A percentile compares a stretch with the other conserved stretches of the same genome.
Evolutionary conservation across 1,140 invertebrate genomes (phyloP).

Genomic region (Aphidius ervi): DNA sequence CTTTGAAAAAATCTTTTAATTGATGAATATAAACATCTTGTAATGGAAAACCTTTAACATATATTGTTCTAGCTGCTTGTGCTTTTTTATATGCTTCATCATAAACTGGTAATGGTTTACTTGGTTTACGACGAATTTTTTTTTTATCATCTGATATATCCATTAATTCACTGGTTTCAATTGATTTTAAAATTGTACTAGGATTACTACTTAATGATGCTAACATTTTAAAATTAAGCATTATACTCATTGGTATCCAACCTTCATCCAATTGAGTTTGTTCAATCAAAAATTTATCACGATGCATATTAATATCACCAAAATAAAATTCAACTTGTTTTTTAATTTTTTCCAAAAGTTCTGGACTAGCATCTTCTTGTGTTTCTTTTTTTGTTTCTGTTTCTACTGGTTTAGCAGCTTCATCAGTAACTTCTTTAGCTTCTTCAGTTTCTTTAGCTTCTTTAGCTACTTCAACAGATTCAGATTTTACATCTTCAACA

Average conservation of each 20-base stretch:
- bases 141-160: slow-evolving; percentile 76
- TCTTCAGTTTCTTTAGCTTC: not conserved
- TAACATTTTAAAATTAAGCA: slow-evolving; percentile 87
- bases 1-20: slow-evolving; percentile 70
- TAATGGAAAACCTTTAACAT: slow-evolving; percentile 84
- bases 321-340: slow-evolving; percentile 64
- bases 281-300: slow-evolving; percentile 85
- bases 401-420: not conserved
- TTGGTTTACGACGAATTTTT: slow-evolving; percentile 75
- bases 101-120: slow-evolving; percentile 78
- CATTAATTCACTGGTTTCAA: slow-evolving; percentile 75
- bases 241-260: slow-evolving; percentile 80
- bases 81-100: slow-evolving; percentile 79
- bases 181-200: slow-evolving; percentile 67
- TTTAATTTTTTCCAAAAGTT: slow-evolving; percentile 39
- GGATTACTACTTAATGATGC: slow-evolving; percentile 67
- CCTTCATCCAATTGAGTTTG: slow-evolving; percentile 78
- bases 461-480: slow-evolving; percentile 5
- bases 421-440: slow-evolving; percentile 7
- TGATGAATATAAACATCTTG: slow-evolving; percentile 64
- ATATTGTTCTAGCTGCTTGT: slow-evolving; percentile 71
- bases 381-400: not conserved
- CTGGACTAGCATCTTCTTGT: slow-evolving; percentile 28
- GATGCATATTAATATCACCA: slow-evolving; percentile 82
- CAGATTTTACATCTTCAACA: slow-evolving; percentile 18